phyloP scores from a whole-genome alignment of 1,140 invertebrate genomes.

The Micrasema minimum region DNA sequence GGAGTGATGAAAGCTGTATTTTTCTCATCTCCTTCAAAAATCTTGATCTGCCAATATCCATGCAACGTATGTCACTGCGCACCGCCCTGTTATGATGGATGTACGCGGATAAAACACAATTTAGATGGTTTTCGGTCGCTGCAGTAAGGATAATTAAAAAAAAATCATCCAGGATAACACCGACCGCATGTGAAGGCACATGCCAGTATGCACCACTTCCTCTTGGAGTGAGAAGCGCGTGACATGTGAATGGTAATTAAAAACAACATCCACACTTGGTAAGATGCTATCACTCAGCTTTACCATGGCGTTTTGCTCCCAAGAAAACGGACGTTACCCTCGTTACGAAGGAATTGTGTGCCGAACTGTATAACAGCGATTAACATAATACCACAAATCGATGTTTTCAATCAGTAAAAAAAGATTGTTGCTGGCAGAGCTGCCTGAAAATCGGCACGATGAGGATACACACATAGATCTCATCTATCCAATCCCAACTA shows the following conservation, averaged over 20 bases:
- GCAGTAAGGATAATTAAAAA: background rate
- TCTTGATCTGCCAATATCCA: slow-evolving; percentile 58
- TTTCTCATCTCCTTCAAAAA: slow-evolving; percentile 53
- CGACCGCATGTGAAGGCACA: background rate
- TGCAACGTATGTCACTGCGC: too few species aligned
- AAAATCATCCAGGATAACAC: background rate
- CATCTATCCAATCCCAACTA: background rate
- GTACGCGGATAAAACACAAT: background rate
- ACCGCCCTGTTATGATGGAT: background rate
- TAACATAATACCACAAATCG: background rate
- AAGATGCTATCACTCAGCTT: background rate
- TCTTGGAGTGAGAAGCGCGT: background rate
- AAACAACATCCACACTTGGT: background rate
- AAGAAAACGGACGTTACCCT: background rate
- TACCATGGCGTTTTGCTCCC: background rate
- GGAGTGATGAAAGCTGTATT: slow-evolving; percentile 62
- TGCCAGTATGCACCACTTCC: background rate
- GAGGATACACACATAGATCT: background rate
- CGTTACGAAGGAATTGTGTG: background rate
- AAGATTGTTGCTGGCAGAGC: background rate
- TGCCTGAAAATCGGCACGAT: background rate
- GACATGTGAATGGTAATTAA: background rate
- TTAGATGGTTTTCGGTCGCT: background rate
- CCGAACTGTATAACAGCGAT: too few species aligned
- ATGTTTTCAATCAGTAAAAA: background rate